Base-by-base conservation (phyloP, 2,888 invertebrate genomes). In the Meganola albula region DNA sequence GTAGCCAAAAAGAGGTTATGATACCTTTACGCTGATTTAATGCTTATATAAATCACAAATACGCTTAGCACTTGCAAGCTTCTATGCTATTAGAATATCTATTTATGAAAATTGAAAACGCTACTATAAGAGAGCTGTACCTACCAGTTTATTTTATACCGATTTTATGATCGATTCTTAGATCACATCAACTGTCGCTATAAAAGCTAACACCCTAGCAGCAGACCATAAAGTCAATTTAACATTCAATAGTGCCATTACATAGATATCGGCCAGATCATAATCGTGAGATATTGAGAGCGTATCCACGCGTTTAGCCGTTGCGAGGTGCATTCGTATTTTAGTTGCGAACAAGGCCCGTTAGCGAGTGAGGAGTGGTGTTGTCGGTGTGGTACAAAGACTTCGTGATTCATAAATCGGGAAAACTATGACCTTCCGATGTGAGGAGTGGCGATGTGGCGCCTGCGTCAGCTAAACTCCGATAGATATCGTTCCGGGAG, bases 381-480 rank as follows among this genome's bases (percentile, higher is more conserved):
- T 58, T 63, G 69, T 65, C 68, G 72, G 72, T 55, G 53, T 49
- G 38, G 44, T 63, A 77, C 79, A 82, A 80, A 82, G 73, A 62
- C 64, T 52, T 78, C 77, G 82, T 79, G 80, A 48, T 54, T 58
- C 69, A 82, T 82, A 80, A 82, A 82, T 82, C 67, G 58, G 51
- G 47, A 50, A 57, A 55, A 51, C 34, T 57, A 30, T 70, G 76
- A 76, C 75, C 78, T 74, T 70, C 73, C 62, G 61, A 40, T 49
- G 55, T 49, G 53, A 55, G 40, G 50, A 44, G 36, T 32, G 25
- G 29, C 43, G 51, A 48, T 34, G 34, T 37, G 38, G 47, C 48
- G 33, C 44, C 48, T n/a, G 56, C 50, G 53, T 58, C 52, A 50
- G 39, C 45, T 49, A 51, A 53, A 56, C 47, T 41, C 38, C 42